Evolutionary conservation across 2,113 vertebrate species (phyloP), one percentile per base, ranked within the genome.

Genomic region (Cephalopholis sonnerati): DNA sequence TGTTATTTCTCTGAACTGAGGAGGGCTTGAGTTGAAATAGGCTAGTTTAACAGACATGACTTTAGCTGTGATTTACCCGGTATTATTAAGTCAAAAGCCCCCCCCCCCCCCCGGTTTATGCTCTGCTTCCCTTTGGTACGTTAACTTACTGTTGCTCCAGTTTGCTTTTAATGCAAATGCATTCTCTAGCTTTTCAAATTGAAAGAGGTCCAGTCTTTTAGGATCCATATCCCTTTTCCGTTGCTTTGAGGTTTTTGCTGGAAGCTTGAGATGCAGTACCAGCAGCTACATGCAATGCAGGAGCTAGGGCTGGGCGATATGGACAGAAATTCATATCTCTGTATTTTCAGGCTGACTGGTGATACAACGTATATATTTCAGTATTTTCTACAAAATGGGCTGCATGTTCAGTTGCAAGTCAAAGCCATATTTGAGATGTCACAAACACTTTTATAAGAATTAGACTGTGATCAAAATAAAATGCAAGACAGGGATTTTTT

Each of bases 1-100:
- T 0, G 1, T 46, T 71, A 78, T 84, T 78, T 66, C 80, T 44
- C 58, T 41, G 11, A 66, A 41, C 5, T 7, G 12, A 51, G 36
- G 48, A 63, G 36, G 20, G 41, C 53, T 71, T 75, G 27, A 81
- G 27, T 25, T 77, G 25, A 80, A 18, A 41, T n/a, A 16, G n/a
- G 17, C 22, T 70, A 6, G 54, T 32, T 5, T 4, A 22, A 18
- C 4, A 29, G n/a, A 71, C 7, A 2, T 53, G 32, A 1, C 22
- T 55, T 66, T 17, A 46, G 25, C 50, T 65, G 5, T 53, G 7
- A 20, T 44, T 0, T 25, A 16, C 24, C 48, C 32, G 29, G 3
- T 22, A 41, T 71, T 39, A n/a, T 73, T 46, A 55, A n/a, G 18
- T 32, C 16, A 27, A 24, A 46, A n/a, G 5, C 18, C 4, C 4